phyloP scores from a whole-genome alignment of 2,113 vertebrate species.

The Rattus rattus region DNA sequence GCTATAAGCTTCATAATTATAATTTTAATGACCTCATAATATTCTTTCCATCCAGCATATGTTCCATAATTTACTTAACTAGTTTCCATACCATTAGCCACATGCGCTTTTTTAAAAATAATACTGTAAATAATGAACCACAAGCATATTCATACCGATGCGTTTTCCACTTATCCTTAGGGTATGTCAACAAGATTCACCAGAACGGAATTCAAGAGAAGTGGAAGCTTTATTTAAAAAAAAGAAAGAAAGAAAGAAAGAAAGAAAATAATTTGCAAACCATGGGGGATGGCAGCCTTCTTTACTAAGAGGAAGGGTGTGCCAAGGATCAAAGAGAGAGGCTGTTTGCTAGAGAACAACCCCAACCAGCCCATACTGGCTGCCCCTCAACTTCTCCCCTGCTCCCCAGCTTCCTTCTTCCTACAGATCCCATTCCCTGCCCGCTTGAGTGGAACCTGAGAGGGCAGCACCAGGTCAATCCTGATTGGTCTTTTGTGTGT shows the following conservation, averaged over 20 bases:
- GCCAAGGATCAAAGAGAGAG: too few species aligned
- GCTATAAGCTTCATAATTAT: slow-evolving; percentile 56
- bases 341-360: not conserved
- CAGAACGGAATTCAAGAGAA: not conserved
- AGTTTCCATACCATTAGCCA: slow-evolving; percentile 56
- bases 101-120: slow-evolving; percentile 61
- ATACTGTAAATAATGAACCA: slow-evolving; percentile 50
- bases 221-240: not conserved
- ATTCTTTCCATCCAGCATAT: slow-evolving; percentile 60
- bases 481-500: not conserved
- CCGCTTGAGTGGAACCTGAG: not conserved
- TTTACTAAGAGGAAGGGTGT: not conserved
- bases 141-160: not conserved
- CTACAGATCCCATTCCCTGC: too few species aligned
- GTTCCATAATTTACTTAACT: slow-evolving; percentile 69
- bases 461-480: too few species aligned
- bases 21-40: slow-evolving; percentile 67
- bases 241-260: not conserved
- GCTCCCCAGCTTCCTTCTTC: not conserved
- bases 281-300: not conserved
- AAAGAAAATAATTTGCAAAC: not conserved
- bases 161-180: slow-evolving; percentile 24
- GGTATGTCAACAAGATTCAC: not conserved
- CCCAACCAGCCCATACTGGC: not conserved
- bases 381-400: fast-evolving